Percentiles rank a stretch among this genome's conserved stretches.
Conservation (phyloP, 2,888 invertebrate genomes). For the Congeria kusceri region DNA sequence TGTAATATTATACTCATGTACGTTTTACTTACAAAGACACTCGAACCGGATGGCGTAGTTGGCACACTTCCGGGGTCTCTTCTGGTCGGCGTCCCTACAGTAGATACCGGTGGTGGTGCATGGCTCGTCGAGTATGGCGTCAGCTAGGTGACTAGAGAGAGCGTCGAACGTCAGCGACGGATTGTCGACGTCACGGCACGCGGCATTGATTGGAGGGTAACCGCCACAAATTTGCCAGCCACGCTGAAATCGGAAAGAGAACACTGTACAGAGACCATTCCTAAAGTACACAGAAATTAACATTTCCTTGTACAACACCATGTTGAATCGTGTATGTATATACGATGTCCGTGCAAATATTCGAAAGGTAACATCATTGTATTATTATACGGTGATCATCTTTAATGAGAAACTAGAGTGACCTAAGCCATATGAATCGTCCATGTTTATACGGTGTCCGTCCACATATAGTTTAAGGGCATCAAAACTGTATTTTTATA, state of each 20-base stretch:
- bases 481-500: no score
- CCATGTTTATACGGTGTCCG: no score
- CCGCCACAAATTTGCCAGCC: slow-evolving; percentile 52
- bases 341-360: no score
- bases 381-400: no score
- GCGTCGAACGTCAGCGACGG: slow-evolving; percentile 41
- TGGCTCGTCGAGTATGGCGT: slow-evolving; percentile 25
- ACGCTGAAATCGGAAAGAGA: slow-evolving; percentile 33
- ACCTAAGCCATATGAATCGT: no score
- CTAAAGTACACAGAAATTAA: slow-evolving; percentile 30
- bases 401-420: no score
- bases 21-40: slow-evolving; percentile 47
- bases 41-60: slow-evolving; percentile 59
- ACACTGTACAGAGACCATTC: slow-evolving; percentile 22
- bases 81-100: slow-evolving; percentile 50
- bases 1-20: no score
- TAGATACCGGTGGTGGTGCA: slow-evolving; percentile 47
- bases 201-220: slow-evolving; percentile 47
- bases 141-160: slow-evolving; percentile 18
- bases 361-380: no score
- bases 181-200: slow-evolving; percentile 32
- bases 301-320: no score
- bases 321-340: no score
- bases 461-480: no score
- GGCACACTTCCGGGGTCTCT: slow-evolving; percentile 22